Base-by-base conservation (phyloP, 2,888 invertebrate species). In the Dasysyrphus albostriatus region DNA sequence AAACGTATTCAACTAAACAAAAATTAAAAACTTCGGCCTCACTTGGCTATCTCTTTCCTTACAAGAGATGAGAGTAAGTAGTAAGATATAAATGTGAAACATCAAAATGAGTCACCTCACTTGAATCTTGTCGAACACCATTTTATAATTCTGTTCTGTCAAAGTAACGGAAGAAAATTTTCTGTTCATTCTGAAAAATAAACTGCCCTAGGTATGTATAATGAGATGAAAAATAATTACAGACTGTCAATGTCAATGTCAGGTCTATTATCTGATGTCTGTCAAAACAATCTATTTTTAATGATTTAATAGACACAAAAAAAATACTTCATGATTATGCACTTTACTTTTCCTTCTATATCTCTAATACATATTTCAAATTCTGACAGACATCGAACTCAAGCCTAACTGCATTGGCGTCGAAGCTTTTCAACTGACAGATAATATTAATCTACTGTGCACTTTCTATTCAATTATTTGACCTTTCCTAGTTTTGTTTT, bases 401-500 rank as follows among this genome's bases (percentile, higher is more conserved):
- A 39, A 61, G 2, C 24, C 39, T 16, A 16, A 37, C 12, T 39
- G 6, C 5, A 19, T 37, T 19, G 12, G 3, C 37, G 5, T n/a
- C 6, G 59, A 39, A 39, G 39, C 59, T 39, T 39, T 59, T 59
- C 19, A 59, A 59, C 59, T 61, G 61, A 14, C 61, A 32, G 65
- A 65, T 65, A 65, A 63, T 44, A 63, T 2, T 24, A 24, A 65
- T 47, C 67, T 14, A 34, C 12, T 24, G n/a, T n/a, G 19, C 19
- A 67, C 67, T 49, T 67, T 67, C 67, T 67, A 49, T 49, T 34
- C 49, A 67, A 67, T 14, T 54, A 24, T 8, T 29, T 29, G n/a
- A 24, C n/a, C 37, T 47, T 37, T 29, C 16, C 24, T 49, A 14
- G 19, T 42, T 12, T 32, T 24, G 24, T 24, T 24, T 24, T 58